Conservation (phyloP, 2,113 vertebrate species). For the Syrrhaptes paradoxus region DNA sequence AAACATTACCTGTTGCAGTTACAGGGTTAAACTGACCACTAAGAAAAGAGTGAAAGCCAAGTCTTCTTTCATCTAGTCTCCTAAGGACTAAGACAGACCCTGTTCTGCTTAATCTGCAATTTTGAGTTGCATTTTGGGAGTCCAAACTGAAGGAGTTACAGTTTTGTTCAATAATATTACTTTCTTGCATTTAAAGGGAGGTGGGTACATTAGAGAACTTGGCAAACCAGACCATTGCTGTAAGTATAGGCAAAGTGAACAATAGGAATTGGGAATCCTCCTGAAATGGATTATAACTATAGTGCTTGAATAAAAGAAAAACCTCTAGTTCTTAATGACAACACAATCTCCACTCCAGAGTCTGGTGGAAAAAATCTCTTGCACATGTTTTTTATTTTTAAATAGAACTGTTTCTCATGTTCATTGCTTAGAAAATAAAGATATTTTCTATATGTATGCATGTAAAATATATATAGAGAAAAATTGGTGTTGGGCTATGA, state of each 20-base stretch:
- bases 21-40: not conserved
- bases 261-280: not conserved
- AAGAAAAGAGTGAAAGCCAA: not conserved
- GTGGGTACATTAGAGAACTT: not conserved
- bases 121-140: not conserved
- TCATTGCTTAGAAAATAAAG: not conserved
- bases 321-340: not conserved
- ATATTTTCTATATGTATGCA: not conserved
- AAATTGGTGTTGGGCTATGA: not conserved
- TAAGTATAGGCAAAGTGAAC: not conserved
- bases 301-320: not conserved
- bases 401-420: not conserved
- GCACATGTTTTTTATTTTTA: not conserved
- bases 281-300: not conserved
- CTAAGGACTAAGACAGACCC: not conserved
- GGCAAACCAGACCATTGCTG: not conserved
- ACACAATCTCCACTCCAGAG: not conserved
- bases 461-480: not conserved
- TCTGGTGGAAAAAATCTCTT: not conserved
- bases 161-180: not conserved
- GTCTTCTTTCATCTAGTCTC: not conserved
- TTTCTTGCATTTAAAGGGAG: not conserved
- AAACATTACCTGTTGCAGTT: not conserved
- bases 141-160: not conserved
- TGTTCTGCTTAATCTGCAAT: not conserved